These are phyloP conservation scores for Pseudochirops corinnae DNA, from an alignment of 2,797 vertebrate genomes.

Conservation along the genomic window DNA sequence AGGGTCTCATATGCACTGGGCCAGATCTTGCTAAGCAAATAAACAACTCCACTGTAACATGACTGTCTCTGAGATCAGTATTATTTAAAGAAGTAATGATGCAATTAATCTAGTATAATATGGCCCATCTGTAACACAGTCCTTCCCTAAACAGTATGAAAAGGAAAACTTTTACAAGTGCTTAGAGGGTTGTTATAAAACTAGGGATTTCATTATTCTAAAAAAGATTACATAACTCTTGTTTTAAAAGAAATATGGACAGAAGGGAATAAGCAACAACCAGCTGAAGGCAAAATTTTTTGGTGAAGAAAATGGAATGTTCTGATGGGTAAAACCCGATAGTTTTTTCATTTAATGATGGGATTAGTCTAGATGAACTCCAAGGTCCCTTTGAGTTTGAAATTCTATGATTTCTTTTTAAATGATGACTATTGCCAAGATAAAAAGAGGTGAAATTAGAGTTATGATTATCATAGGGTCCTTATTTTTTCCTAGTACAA, in stretches of 20 bases:
- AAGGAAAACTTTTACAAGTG: constrained; percentile 65
- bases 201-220: constrained; percentile 61
- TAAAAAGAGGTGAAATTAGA: constrained; percentile 48
- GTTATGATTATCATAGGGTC: constrained; percentile 31
- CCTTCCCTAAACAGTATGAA: constrained; percentile 76
- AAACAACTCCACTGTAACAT: constrained; percentile 35
- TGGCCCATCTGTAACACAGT: constrained; percentile 66
- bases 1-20: constrained; percentile 27
- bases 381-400: constrained; percentile 30
- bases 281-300: constrained; percentile 77
- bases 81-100: constrained; percentile 50
- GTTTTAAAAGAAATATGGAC: constrained; percentile 53
- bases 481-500: constrained; percentile 47
- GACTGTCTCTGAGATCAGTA: constrained; percentile 10
- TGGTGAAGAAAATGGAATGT: background rate
- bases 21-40: constrained; percentile 65
- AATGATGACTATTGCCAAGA: constrained; percentile 26
- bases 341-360: background rate
- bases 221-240: background rate
- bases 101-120: constrained; percentile 52
- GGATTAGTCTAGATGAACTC: constrained; percentile 7
- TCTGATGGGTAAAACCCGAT: background rate
- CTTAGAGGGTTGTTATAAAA: constrained; percentile 48
- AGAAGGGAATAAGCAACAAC: constrained; percentile 73
- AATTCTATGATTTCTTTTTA: background rate